Evolutionary conservation across 2,113 vertebrate species (phyloP).

Genomic region (Gymnobelideus leadbeateri): DNA sequence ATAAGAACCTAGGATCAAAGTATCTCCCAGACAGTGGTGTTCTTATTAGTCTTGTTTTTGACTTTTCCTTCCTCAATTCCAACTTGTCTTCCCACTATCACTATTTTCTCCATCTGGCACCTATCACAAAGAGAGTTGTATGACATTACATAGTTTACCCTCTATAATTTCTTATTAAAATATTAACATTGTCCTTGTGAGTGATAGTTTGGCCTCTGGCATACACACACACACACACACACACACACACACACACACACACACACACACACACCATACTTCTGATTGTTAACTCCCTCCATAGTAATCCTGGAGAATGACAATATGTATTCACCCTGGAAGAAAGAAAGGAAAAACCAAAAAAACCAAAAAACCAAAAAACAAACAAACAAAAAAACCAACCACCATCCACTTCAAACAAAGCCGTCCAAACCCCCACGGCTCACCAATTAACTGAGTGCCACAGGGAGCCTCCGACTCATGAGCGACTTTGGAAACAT

Average conservation of each 20-base stretch:
- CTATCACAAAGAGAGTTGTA: constrained; percentile 7
- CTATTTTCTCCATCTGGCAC: background rate
- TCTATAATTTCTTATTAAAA: constrained; percentile 26
- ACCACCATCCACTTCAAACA: background rate
- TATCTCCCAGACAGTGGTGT: background rate
- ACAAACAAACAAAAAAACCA: background rate
- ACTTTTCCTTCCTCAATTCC: background rate
- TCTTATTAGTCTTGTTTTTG: background rate
- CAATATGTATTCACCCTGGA: background rate
- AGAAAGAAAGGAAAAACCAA: constrained; percentile 16
- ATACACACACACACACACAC: background rate
- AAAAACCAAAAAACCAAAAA: background rate
- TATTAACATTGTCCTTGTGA: constrained; percentile 52
- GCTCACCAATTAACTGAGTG: background rate
- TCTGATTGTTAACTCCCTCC: constrained; percentile 72
- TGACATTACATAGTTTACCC: constrained; percentile 21
- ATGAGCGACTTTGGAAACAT: background rate
- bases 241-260: background rate
- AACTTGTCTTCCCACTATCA: background rate
- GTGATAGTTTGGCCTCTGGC: constrained; percentile 40
- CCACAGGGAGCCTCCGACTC: background rate
- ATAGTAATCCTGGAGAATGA: constrained; percentile 57
- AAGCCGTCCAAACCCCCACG: background rate
- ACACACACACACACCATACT: background rate
- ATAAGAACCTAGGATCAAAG: background rate